Percentiles rank a stretch among this genome's conserved stretches.
phyloP scores from a whole-genome alignment of 2,113 vertebrate genomes.

The Eurypyga helias region DNA sequence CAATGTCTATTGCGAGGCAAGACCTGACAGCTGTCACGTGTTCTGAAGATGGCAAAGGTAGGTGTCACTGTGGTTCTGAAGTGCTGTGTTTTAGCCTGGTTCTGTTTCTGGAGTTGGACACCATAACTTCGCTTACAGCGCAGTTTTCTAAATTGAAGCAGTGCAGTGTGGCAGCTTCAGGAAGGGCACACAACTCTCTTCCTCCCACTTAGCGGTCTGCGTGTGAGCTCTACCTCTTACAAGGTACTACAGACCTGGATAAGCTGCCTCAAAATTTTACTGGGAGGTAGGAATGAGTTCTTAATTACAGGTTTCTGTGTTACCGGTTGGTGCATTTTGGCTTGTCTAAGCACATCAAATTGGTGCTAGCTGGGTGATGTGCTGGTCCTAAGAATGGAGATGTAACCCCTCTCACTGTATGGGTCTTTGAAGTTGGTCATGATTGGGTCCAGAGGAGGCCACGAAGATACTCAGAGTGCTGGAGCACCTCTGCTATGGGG shows the following conservation, averaged over 20 bases:
- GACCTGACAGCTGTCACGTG: conserved; percentile 54
- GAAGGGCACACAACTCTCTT: neutral
- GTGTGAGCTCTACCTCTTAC: neutral
- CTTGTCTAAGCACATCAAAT: too few species aligned
- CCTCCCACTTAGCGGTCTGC: neutral
- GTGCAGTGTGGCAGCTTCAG: neutral
- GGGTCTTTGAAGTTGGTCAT: neutral
- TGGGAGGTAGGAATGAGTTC: neutral
- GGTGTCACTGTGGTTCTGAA: conserved; percentile 40
- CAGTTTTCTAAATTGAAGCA: neutral
- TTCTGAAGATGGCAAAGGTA: conserved; percentile 85
- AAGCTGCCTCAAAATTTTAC: neutral
- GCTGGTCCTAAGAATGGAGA: neutral
- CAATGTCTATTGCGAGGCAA: conserved; percentile 91
- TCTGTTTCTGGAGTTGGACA: neutral
- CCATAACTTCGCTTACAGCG: neutral
- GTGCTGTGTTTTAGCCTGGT: neutral
- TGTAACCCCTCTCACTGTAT: neutral
- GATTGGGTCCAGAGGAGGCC: too few species aligned
- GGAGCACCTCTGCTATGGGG: too few species aligned
- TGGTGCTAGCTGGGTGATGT: neutral
- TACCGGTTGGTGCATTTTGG: neutral
- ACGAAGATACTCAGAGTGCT: too few species aligned
- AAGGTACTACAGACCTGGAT: neutral
- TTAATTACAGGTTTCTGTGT: neutral